These are phyloP conservation scores for Cryptoleucopteryx plumbea DNA, from an alignment of 2,113 vertebrate species.

Conservation along the genomic window DNA sequence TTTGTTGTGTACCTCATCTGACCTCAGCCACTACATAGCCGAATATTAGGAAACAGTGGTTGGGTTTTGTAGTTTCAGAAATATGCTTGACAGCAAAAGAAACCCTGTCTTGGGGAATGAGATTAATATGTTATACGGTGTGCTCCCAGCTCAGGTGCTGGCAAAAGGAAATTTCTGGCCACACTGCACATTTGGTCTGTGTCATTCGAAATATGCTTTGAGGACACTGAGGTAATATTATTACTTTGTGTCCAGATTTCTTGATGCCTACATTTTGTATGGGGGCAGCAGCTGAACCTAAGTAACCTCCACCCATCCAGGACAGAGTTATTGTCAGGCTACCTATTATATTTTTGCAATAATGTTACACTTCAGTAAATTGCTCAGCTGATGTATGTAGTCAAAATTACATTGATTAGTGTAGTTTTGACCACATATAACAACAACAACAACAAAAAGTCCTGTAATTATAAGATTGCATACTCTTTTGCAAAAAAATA, in stretches of 20 bases:
- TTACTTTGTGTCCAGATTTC: neutral
- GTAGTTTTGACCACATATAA: neutral
- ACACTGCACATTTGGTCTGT: rapidly evolving
- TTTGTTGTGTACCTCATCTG: neutral
- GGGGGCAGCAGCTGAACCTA: neutral
- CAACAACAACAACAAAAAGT: neutral
- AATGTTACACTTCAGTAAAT: neutral
- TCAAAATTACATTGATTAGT: neutral
- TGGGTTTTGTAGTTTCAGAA: neutral
- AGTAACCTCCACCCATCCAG: neutral
- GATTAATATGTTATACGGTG: neutral
- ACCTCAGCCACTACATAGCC: neutral
- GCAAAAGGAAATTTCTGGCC: neutral
- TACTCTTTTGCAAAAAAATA: neutral
- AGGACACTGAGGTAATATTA: neutral
- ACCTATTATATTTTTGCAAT: neutral
- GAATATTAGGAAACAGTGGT: neutral
- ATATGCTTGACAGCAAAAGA: neutral
- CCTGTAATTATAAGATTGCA: neutral
- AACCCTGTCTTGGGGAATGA: neutral
- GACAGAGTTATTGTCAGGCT: neutral
- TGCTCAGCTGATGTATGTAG: neutral
- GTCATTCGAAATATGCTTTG: neutral
- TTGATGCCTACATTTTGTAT: neutral
- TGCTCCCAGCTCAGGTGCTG: neutral